A percentile compares a stretch with the other conserved stretches of the same genome.
phyloP scores from a whole-genome alignment of 2,113 vertebrate species.

The Salvelinus namaycush region DNA sequence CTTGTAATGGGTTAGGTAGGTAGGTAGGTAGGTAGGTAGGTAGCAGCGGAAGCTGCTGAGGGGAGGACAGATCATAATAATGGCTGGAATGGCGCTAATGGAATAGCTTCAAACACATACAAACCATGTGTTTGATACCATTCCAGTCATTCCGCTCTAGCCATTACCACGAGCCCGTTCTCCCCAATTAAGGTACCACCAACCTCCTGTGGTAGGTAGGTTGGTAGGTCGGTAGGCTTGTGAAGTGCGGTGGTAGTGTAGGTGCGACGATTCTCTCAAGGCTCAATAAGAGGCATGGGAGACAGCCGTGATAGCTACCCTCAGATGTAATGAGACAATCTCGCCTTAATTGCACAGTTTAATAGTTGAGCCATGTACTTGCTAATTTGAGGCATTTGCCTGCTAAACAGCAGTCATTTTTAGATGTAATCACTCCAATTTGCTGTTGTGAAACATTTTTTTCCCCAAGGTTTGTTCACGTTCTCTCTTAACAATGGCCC shows the following conservation, averaged over 20 bases:
- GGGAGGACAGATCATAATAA: too few species aligned
- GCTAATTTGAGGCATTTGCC: constrained; percentile 35
- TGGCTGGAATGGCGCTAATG: too few species aligned
- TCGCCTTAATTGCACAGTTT: constrained; percentile 40
- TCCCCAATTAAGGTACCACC: too few species aligned
- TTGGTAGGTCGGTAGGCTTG: too few species aligned
- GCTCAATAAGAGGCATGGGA: constrained; percentile 27
- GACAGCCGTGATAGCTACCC: constrained; percentile 25
- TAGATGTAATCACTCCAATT: not conserved
- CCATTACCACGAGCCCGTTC: too few species aligned
- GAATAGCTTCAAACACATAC: too few species aligned
- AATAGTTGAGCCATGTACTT: constrained; percentile 26
- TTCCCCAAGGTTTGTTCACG: not conserved
- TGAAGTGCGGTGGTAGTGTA: not conserved
- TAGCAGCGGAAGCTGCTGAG: too few species aligned
- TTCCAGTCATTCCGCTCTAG: too few species aligned
- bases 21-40: too few species aligned
- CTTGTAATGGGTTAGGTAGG: not conserved
- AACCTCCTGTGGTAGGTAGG: too few species aligned
- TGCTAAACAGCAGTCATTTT: constrained; percentile 26
- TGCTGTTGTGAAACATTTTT: not conserved
- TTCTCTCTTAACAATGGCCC: not conserved
- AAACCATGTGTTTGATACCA: too few species aligned
- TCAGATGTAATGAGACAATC: constrained; percentile 32
- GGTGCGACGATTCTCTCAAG: not conserved